These are phyloP conservation scores for Brachyopa scutellaris DNA, from an alignment of 2,888 invertebrate species.

Conservation along the genomic window DNA sequence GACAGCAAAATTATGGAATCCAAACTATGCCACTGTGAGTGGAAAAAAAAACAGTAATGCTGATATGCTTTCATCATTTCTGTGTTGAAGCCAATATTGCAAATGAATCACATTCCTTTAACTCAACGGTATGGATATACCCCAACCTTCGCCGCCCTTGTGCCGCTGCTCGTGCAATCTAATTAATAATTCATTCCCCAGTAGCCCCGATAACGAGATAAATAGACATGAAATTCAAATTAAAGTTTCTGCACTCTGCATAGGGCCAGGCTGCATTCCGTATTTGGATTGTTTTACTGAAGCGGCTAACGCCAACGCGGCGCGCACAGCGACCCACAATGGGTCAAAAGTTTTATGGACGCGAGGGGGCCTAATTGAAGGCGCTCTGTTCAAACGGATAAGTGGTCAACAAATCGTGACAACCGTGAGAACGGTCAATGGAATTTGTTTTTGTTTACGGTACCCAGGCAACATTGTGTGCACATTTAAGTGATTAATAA, in stretches of 20 bases:
- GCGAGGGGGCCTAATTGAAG: slow-evolving; percentile 61
- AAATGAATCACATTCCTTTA: slow-evolving; percentile 22
- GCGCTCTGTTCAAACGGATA: slow-evolving; percentile 41
- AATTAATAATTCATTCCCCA: slow-evolving; percentile 68
- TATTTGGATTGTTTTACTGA: slow-evolving; percentile 54
- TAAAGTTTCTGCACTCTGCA: slow-evolving; percentile 60
- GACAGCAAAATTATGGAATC: not conserved
- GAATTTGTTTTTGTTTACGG: slow-evolving; percentile 1
- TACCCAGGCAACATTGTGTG: not conserved
- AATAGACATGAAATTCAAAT: slow-evolving; percentile 71
- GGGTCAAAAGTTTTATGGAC: slow-evolving; percentile 58
- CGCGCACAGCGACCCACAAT: slow-evolving; percentile 26
- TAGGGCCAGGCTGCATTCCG: slow-evolving; percentile 28
- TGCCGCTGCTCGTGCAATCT: slow-evolving; percentile 34
- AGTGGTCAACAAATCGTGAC: slow-evolving; percentile 59
- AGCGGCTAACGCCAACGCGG: not conserved
- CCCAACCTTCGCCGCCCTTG: slow-evolving; percentile 33
- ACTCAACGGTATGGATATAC: not conserved
- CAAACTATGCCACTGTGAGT: not conserved
- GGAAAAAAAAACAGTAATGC: not conserved
- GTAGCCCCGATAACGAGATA: slow-evolving; percentile 61
- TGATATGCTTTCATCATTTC: slow-evolving; percentile 2
- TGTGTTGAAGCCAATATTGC: not conserved
- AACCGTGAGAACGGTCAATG: slow-evolving; percentile 61
- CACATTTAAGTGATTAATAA: slow-evolving; percentile 48